phyloP scores from a whole-genome alignment of 1,140 invertebrate species.

The Ooceraea biroi region DNA sequence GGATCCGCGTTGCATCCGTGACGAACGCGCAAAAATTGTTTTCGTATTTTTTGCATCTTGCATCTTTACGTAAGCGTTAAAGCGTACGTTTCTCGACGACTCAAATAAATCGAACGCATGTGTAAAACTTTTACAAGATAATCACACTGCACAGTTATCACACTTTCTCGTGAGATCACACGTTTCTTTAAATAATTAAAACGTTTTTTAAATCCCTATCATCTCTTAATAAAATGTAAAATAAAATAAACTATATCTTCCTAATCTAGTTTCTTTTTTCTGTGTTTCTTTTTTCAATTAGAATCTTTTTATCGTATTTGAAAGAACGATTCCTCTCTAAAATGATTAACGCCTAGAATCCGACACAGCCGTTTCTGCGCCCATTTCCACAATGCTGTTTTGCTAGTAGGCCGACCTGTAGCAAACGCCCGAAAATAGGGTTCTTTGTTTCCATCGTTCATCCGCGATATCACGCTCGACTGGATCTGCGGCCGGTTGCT shows the following conservation, averaged over 20 bases:
- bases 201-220: too few species aligned
- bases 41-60: conserved; percentile 8
- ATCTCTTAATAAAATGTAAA: too few species aligned
- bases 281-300: background rate
- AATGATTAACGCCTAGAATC: conserved; percentile 8
- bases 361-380: background rate
- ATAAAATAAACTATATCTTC: too few species aligned
- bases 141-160: too few species aligned
- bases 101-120: too few species aligned
- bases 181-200: too few species aligned
- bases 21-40: conserved; percentile 27
- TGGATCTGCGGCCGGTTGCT: conserved; percentile 54
- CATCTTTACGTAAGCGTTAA: too few species aligned
- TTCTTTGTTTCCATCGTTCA: conserved; percentile 58
- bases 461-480: conserved; percentile 62
- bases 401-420: conserved; percentile 1
- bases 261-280: too few species aligned
- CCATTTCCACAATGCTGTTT: background rate
- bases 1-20: conserved; percentile 18
- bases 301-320: background rate
- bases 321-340: background rate
- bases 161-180: too few species aligned
- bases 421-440: conserved; percentile 20
- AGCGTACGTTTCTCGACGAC: too few species aligned
- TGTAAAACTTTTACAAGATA: too few species aligned